Evolutionary conservation across 2,113 vertebrate genomes (phyloP), one percentile per base, ranked within the genome.

Genomic region (Burhinus oedicnemus): DNA sequence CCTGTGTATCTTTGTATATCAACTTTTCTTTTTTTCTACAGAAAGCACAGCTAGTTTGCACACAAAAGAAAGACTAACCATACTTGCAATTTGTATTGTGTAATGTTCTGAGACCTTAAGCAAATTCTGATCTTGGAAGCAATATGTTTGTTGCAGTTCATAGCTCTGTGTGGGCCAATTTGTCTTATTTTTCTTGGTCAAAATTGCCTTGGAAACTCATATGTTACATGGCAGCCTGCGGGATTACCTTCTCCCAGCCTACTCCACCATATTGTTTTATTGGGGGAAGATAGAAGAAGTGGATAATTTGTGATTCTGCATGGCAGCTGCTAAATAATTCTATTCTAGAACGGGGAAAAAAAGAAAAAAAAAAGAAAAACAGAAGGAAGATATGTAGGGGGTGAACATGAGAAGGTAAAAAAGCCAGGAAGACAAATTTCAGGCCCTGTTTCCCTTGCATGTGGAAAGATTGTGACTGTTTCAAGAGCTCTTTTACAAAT

Each of bases 311-410:
- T n/a, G 9, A 38, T 75, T 88, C 36, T 58, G 8, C 4, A 18
- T 42, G 14, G 17, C 47, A 84, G 10, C 27, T 71, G 22, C 14
- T 71, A 54, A 62, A 54, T 32, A 36, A 27, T 8, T 16, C 4
- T 58, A 54, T 58, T 89, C 32, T 49, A 36, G 38, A 22, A 11
- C 4, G 16, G 11, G 5, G 8, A 2, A 4, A 6, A 6, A 27
- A 15, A 25, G 7, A 38, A 11, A 38, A 34, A 20, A 13, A 5
- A 3, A 16, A 9, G 9, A 19, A 26, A 78, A 80, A 34, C 34
- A 27, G 0, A 45, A 40, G 2, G 8, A 66, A 51, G 40, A 16
- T 32, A 2, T 20, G 11, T 38, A 32, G 29, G 11, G 2, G 6
- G 3, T 32, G 12, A 71, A 61, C 2, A 30, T 1, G 4, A 27